These are phyloP conservation scores for Gnatocerus cornutus DNA, from an alignment of 2,888 invertebrate species.

Conservation along the genomic window DNA sequence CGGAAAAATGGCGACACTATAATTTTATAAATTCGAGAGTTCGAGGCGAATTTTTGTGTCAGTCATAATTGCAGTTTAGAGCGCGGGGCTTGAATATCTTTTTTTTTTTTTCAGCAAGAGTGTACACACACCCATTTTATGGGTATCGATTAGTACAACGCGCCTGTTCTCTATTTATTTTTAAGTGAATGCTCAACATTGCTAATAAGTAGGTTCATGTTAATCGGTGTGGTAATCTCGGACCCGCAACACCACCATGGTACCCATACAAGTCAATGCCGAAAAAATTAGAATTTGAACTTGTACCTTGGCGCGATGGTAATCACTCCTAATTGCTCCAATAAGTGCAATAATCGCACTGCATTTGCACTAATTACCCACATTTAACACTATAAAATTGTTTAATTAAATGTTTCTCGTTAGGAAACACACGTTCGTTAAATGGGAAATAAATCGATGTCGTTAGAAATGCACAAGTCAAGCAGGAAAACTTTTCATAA, in stretches of 20 bases:
- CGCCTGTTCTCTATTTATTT: slow-evolving; percentile 33
- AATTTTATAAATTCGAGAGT: slow-evolving; percentile 31
- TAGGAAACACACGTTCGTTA: too few species aligned
- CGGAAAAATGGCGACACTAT: slow-evolving; percentile 3
- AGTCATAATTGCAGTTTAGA: slow-evolving; percentile 28
- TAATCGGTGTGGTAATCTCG: background rate
- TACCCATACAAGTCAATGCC: background rate
- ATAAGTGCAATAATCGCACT: background rate
- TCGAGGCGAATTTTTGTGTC: slow-evolving; percentile 33
- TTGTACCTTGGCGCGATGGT: background rate
- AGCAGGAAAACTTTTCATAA: too few species aligned
- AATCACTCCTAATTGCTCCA: background rate
- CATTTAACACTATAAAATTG: background rate
- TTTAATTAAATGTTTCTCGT: too few species aligned
- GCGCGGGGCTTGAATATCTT: slow-evolving; percentile 11
- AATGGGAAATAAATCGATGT: too few species aligned
- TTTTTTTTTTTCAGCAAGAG: slow-evolving; percentile 13
- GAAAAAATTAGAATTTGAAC: background rate
- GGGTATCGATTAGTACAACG: slow-evolving; percentile 32
- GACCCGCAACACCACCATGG: too few species aligned
- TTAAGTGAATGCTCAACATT: slow-evolving; percentile 23
- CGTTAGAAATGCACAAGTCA: too few species aligned
- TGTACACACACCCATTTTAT: slow-evolving; percentile 31
- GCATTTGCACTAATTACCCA: background rate
- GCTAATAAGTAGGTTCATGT: slow-evolving; percentile 6